Base-by-base conservation (phyloP, 2,888 invertebrate genomes). In the Campopleginae sp. region DNA sequence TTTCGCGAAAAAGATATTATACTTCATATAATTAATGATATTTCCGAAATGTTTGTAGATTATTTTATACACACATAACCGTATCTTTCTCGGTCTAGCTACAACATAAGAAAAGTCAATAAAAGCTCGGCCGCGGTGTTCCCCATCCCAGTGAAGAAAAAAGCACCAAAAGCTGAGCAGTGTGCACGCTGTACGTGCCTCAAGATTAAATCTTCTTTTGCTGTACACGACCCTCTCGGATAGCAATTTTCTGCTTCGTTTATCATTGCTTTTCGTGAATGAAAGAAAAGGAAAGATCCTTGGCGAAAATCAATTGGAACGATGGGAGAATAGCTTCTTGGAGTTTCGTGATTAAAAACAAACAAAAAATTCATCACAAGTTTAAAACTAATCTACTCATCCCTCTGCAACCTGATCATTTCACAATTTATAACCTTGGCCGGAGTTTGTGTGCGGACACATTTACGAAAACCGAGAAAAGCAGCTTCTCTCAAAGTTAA, bases 121-220 rank as follows among this genome's bases (percentile, higher is more conserved):
- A 84, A 46, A 70, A 84, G 77, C 71, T 75, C 63, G 70, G 76
- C 61, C 76, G 58, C 72, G 46, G 66, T 68, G 48, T 84, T 76
- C 42, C 70, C 48, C 42, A 31, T 63, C 23, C 58, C 31, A 44
- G 33, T 48, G 14, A 63, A 63, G 33, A 19, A 63, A 63, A 46
- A 75, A 75, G 74, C 68, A 72, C 66, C 72, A 74, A 80, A 81
- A 42, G 72, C 63, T 81, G 78, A 70, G 80, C 51, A 63, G 78
- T 63, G 77, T 44, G 51, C 68, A 58, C 17, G 48, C 48, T 38
- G 74, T 80, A 84, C 84, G 81, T 84, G 68, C 80, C 44, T 42
- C 72, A 74, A 77, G 84, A 84, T 84, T 84, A 84, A 84, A 84
- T 84, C 81, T 84, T 81, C 77, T 78, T 81, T 68, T 19, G 74